Conservation (phyloP, 2,113 vertebrate species). For the Muntiacus muntjak region DNA sequence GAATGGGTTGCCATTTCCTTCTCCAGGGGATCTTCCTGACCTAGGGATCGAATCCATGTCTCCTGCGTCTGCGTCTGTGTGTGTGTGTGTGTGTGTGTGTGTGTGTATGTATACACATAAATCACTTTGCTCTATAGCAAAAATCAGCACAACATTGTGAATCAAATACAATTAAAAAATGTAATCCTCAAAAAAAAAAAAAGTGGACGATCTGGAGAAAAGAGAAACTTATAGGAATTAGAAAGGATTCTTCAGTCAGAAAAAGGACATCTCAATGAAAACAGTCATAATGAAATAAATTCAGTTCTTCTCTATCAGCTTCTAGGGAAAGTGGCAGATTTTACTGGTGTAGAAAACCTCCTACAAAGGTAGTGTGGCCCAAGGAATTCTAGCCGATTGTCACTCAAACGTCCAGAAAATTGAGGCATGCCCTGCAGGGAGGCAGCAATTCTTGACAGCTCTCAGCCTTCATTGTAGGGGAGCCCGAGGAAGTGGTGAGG, state of each 20-base stretch:
- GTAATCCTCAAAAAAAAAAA: background rate
- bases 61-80: background rate
- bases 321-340: background rate
- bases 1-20: background rate
- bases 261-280: background rate
- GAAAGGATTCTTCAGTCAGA: background rate
- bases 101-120: background rate
- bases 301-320: background rate
- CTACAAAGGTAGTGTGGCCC: background rate
- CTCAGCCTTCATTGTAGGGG: rapidly evolving
- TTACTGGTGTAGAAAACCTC: background rate
- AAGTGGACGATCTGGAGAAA: background rate
- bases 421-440: background rate
- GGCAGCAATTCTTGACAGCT: background rate
- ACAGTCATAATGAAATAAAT: background rate
- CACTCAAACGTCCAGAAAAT: background rate
- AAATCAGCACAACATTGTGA: background rate
- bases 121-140: background rate
- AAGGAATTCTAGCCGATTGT: background rate
- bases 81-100: background rate
- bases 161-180: background rate
- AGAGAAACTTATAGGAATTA: background rate
- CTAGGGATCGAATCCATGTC: background rate
- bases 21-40: background rate
- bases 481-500: background rate